Base-by-base conservation (phyloP, 2,113 vertebrate genomes). In the Heteronetta atricapilla region DNA sequence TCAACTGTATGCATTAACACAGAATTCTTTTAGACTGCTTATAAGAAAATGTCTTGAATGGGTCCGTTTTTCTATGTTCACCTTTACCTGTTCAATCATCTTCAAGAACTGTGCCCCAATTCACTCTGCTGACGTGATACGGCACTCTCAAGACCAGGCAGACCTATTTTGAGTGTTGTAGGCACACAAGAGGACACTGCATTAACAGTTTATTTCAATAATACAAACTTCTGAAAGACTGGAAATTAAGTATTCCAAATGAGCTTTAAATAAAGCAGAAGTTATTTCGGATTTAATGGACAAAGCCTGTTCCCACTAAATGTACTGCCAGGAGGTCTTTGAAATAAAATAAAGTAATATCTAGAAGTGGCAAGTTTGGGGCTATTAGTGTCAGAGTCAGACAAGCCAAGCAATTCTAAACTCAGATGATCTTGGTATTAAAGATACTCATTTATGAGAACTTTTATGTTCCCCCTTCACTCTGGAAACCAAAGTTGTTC, bases 251-350 rank as follows among this genome's bases (percentile, higher is more conserved):
- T 88, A 82, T 77, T 94, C 84, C 67, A 94, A 90, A 95, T 85
- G 22, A 94, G 63, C 74, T 90, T 96, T 80, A 95, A 93, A 92
- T 86, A 89, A n/a, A 96, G 83, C 86, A 9, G 34, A 88, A 48
- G 53, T 52, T 55, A 55, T 92, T 91, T 55, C 0, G 0, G 20
- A 55, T 82, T 94, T 96, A 96, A 96, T 96, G 95, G 88, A 96
- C 76, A 96, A 96, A 96, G 63, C 40, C 88, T 97, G 96, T 96
- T 96, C 59, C 50, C 44, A 62, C 62, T 93, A 90, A 95, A 79
- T 69, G 88, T 84, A 94, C 83, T 93, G 77, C 83, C 93, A 92
- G 85, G 50, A 95, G 34, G 62, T 48, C 62, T 90, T 84, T 73
- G 80, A 96, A 94, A 92, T 72, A 70, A 88, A 86, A 92, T 72